Evolutionary conservation across 2,113 vertebrate species (phyloP), one percentile per base, ranked within the genome.

Genomic region (Anolis carolinensis): DNA sequence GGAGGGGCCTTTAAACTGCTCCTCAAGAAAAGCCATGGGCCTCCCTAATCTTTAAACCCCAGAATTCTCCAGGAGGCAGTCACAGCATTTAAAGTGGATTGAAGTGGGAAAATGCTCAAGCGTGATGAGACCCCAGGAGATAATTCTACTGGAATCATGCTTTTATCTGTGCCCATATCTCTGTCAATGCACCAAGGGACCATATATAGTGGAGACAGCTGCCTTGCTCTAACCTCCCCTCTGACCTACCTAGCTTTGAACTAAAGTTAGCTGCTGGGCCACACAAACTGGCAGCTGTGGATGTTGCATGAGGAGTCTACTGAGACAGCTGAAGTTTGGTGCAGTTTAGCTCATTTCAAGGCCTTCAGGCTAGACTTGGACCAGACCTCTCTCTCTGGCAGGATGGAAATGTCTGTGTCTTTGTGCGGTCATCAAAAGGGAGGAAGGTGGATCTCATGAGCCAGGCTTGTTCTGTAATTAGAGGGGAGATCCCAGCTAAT

Each of bases 401-500:
- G 82, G 8, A 48, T 7, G 77, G 21, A 30, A 72, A 20, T 27
- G 39, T 67, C 79, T 25, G 59, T 85, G 77, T 75, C 27, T 86
- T 0, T 30, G 0, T 2, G 18, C 39, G 39, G 25, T 59, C 79
- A 39, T 50, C 86, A 52, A 2, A 4, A 81, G 0, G 0, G 80
- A 0, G 85, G 72, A 0, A 23, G 62, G 14, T 0, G 8, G 55
- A 83, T 34, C 2, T 0, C 30, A 5, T 76, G 74, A 21, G 55
- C 71, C 55, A 62, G 36, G 30, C 87, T 84, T 1, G 68, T 71
- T 44, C 86, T 23, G 72, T 85, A 93, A 93, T 90, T 91, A 95
- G 94, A 83, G 80, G 78, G 95, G 94, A 95, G 95, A 94, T 90
- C 92, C 92, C 92, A 90, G 88, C 89, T 96, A 96, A 96, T 97